A percentile compares a stretch with the other conserved stretches of the same genome.
phyloP scores from a whole-genome alignment of 2,888 invertebrate species.

The Hoplodrina ambigua region DNA sequence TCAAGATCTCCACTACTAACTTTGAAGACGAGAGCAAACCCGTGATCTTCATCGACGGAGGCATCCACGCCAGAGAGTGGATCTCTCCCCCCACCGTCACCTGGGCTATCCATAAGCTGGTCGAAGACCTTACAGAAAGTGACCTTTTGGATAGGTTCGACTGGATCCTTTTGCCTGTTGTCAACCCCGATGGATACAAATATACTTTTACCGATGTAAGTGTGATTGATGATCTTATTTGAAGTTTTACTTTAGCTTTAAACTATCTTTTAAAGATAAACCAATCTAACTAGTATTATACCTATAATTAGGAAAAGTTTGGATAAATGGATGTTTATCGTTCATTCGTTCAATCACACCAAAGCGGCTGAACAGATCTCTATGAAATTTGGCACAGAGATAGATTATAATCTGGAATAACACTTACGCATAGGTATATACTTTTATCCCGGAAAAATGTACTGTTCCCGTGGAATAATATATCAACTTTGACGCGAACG shows the following conservation, averaged over 20 bases:
- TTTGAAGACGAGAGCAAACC: constrained; percentile 86
- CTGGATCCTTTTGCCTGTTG: constrained; percentile 92
- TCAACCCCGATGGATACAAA: constrained; percentile 94
- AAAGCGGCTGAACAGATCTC: too few relatives aligned
- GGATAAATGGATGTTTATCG: too few relatives aligned
- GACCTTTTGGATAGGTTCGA: constrained; percentile 91
- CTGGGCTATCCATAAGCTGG: constrained; percentile 92
- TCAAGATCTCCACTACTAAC: constrained; percentile 91
- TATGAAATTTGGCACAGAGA: too few relatives aligned
- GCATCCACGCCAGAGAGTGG: constrained; percentile 93
- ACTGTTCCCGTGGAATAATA: too few relatives aligned
- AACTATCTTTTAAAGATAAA: background rate
- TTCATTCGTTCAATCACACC: too few relatives aligned
- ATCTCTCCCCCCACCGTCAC: constrained; percentile 92
- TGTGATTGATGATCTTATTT: background rate
- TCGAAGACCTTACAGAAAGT: constrained; percentile 89
- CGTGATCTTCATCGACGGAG: constrained; percentile 91
- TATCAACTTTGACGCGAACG: too few relatives aligned
- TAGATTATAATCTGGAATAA: too few relatives aligned
- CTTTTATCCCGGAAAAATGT: too few relatives aligned
- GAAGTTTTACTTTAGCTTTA: background rate
- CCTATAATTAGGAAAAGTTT: too few relatives aligned
- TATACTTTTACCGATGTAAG: constrained; percentile 80
- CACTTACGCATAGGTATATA: too few relatives aligned
- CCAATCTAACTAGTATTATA: too few relatives aligned